phyloP scores from a whole-genome alignment of 2,888 invertebrate species.

The Conchocele bisecta region DNA sequence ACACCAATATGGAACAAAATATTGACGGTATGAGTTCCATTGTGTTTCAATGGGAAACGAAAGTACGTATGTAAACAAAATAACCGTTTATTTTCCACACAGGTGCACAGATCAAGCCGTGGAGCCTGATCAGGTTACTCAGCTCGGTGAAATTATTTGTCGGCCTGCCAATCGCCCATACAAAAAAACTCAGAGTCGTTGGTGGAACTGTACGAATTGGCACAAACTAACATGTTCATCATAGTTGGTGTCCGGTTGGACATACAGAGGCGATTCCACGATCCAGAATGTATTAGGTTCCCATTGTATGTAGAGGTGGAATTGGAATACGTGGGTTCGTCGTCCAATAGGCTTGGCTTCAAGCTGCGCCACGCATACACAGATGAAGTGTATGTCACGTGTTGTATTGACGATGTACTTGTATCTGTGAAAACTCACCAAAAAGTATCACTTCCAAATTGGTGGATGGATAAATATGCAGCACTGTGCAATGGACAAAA shows the following conservation, averaged over 20 bases:
- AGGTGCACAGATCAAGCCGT: constrained; percentile 32
- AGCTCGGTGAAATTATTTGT: constrained; percentile 24
- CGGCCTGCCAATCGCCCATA: constrained; percentile 5
- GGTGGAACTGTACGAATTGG: constrained; percentile 25
- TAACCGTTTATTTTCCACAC: not conserved
- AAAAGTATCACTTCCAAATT: constrained; percentile 34
- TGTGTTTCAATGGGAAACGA: too few species aligned
- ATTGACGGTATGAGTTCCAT: too few species aligned
- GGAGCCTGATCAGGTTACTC: constrained; percentile 26
- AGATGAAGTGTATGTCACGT: constrained; percentile 7
- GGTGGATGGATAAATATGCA: constrained; percentile 46
- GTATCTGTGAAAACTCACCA: constrained; percentile 19
- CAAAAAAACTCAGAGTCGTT: constrained; percentile 16
- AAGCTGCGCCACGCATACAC: constrained; percentile 14
- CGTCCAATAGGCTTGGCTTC: constrained; percentile 27
- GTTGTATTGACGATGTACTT: constrained; percentile 41
- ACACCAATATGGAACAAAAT: too few species aligned
- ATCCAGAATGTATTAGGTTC: constrained; percentile 27
- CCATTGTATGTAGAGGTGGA: constrained; percentile 31
- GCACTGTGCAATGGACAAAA: not conserved
- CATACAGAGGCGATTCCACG: constrained; percentile 24
- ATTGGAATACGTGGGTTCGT: constrained; percentile 34
- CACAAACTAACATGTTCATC: constrained; percentile 20
- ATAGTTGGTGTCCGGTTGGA: constrained; percentile 25
- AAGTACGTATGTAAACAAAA: too few species aligned